Percentiles rank a stretch among this genome's conserved stretches.
These are phyloP conservation scores for Bos taurus DNA, from an alignment of 2,113 vertebrate species.

Conservation along the genomic window ARS-UCD2.0 NC_037337.1:10560001-10560500, in stretches of 20 bases:
- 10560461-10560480: not conserved
- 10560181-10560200: not conserved
- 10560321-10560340: not conserved
- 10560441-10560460: not conserved
- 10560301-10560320: not conserved
- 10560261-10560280: not conserved
- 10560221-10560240: not conserved
- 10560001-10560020: not conserved
- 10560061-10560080: not conserved
- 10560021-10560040: not conserved
- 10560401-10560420: constrained; percentile 5
- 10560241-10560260: not conserved
- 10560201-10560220: constrained; percentile 5
- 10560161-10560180: not conserved
- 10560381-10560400: not conserved
- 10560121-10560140: not conserved
- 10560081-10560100: not conserved
- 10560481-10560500: not conserved
- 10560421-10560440: not conserved
- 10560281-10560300: constrained; percentile 5
- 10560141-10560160: not conserved
- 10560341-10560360: not conserved
- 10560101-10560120: not conserved
- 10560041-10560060: not conserved
- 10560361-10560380: not conserved